Evolutionary conservation across 30 jellyfish, hydroid and myxozoan genomes (phyloP), one percentile per base, ranked within the genome.

Genomic region (Aurelia sp.): DNA sequence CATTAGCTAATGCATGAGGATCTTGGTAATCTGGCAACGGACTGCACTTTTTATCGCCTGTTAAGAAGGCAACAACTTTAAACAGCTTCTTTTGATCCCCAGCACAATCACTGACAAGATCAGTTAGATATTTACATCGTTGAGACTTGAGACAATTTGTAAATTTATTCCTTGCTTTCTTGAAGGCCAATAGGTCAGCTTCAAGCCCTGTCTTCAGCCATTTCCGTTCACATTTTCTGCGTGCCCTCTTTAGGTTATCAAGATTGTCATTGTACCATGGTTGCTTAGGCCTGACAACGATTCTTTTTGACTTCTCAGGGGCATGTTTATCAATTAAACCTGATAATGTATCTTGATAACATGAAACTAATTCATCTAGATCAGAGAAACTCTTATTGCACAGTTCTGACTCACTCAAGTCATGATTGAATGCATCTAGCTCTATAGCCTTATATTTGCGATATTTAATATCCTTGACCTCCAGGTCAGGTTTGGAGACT

Each of bases 1-100:
- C 84, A 79, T 79, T 61, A n/a, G 90, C 90, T 52, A 79, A 35
- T 8, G 35, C 63, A 35, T 6, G 44, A 18, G 86, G 86, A 48
- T 57, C 78, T 22, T 57, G 78, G 33, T 33, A 22, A 48, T 47
- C 78, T 2, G 87, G 79, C 24, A 76, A 60, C 33, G 69, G 84
- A 38, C 84, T 76, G 22, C 63, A 79, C 67, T 79, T 60, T 61
- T 79, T 60, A 22, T 63, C 84, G 20, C 85, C 58, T 24, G 90
- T 61, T 63, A 79, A 79, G 59, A 33, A 64, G 55, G 75, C 74
- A 67, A 81, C 65, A 18, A 81, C 87, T 22, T 81, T 40, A 62
- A 64, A 81, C 63, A 81, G 74, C 76, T 81, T 75, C 84, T 79
- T 79, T 63, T 55, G 53, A 63, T 79, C 74, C 22, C 90, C 90